Base-by-base conservation (phyloP, 2,888 invertebrate genomes). In the Nezara viridula region DNA sequence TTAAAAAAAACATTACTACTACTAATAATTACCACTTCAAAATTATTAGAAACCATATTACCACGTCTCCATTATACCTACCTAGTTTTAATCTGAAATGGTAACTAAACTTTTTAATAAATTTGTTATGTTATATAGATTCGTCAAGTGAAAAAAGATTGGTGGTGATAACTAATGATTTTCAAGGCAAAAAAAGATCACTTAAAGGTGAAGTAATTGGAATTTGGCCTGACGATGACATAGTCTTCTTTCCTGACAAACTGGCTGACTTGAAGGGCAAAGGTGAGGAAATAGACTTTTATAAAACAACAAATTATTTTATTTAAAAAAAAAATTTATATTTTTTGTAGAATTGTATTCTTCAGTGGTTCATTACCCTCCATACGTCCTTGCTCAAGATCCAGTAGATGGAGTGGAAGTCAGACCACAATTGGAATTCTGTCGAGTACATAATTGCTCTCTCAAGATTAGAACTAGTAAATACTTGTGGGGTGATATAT, bases 401-500 rank as follows among this genome's bases (percentile, higher is more conserved):
- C 50, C 16, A 10, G 60, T 90, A 12, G 90, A 90, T 86, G 90
- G 90, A n/a, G 86, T 89, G 2, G 90, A 90, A 88, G 50, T 86
- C 44, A 85, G 89, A 81, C 32, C 89, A 37, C n/a, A 88, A 24
- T 40, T 89, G 32, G 86, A 88, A 44, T 90, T 90, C 85, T 90
- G 90, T 81, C 40, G 86, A 40, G 24, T 73, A n/a, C 73, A 88
- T 52, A 90, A 90, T 37, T 90, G 90, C 47, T 77, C 47, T 2
- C 24, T 89, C 19, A n/a, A 16, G 10, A 14, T 88, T 21, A 77
- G 86, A 32, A 89, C 89, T 12, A 90, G 90, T 32, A 77, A 88
- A 1, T 55, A 88, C 40, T n/a, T 89, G 27, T 90, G 90, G 90
- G 90, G 90, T 32, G 88, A 89, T 27, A 52, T 90, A 27, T 89